phyloP scores from a whole-genome alignment of 2,113 vertebrate genomes.

The Garra rufa region DNA sequence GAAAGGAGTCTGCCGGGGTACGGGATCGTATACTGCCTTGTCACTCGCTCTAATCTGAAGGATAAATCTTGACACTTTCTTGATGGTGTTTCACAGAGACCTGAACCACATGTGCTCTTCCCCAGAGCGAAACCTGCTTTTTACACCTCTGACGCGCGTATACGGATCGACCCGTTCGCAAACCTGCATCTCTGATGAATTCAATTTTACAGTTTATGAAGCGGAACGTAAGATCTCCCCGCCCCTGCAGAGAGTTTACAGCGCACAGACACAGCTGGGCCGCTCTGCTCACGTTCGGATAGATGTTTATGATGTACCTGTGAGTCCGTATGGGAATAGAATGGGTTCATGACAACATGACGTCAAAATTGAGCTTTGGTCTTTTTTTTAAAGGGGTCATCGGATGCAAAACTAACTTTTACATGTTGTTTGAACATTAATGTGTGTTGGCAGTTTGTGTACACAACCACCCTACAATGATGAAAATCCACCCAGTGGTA shows the following conservation, averaged over 20 bases:
- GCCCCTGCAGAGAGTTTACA: constrained; percentile 19
- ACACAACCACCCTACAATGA: no score
- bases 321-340: neutral
- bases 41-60: constrained; percentile 22
- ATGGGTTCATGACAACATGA: neutral
- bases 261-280: neutral
- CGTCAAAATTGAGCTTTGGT: neutral
- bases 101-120: constrained; percentile 17
- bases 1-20: neutral
- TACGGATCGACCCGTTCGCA: constrained; percentile 1
- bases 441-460: no score
- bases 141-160: neutral
- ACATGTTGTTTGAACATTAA: no score
- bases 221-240: constrained; percentile 17
- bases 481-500: no score
- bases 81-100: constrained; percentile 25
- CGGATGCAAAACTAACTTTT: no score
- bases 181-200: constrained; percentile 37
- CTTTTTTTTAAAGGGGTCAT: no score
- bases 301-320: neutral
- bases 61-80: constrained; percentile 38
- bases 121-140: constrained; percentile 15
- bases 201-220: constrained; percentile 34
- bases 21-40: neutral
- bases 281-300: neutral